Evolutionary conservation across 2,888 invertebrate genomes (phyloP).

Genomic region (Metacarcinus magister): DNA sequence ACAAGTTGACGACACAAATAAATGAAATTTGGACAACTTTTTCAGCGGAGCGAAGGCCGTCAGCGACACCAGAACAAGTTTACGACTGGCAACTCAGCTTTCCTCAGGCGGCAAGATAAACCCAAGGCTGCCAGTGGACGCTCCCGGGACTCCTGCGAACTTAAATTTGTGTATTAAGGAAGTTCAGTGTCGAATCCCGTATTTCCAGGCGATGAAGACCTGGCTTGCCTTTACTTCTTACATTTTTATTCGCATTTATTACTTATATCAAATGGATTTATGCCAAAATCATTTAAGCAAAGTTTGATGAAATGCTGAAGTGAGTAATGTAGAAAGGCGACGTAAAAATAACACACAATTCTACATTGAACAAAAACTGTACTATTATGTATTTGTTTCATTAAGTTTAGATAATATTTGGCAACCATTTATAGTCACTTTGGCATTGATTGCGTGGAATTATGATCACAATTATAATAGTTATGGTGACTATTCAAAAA

Average conservation of each 20-base stretch:
- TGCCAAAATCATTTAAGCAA: not conserved
- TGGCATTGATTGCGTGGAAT: not conserved
- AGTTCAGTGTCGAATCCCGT: conserved; percentile 7
- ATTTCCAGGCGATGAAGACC: not conserved
- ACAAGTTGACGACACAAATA: conserved; percentile 64
- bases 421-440: not conserved
- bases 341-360: not conserved
- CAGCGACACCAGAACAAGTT: conserved; percentile 56
- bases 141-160: not conserved
- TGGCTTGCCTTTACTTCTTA: not conserved
- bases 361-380: not conserved
- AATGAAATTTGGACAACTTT: conserved; percentile 75
- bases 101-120: conserved; percentile 47
- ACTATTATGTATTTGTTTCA: not conserved
- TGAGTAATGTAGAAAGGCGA: not conserved
- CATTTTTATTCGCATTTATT: not conserved
- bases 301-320: not conserved
- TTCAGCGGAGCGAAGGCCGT: conserved; percentile 51
- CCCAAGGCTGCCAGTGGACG: conserved; percentile 5
- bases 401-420: not conserved
- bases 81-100: conserved; percentile 59
- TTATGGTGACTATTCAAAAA: conserved; percentile 17
- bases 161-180: conserved; percentile 40
- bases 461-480: conserved; percentile 46
- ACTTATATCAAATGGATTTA: not conserved